Evolutionary conservation across 1,140 invertebrate genomes (phyloP).

Genomic region (Trichonephila inaurata): DNA sequence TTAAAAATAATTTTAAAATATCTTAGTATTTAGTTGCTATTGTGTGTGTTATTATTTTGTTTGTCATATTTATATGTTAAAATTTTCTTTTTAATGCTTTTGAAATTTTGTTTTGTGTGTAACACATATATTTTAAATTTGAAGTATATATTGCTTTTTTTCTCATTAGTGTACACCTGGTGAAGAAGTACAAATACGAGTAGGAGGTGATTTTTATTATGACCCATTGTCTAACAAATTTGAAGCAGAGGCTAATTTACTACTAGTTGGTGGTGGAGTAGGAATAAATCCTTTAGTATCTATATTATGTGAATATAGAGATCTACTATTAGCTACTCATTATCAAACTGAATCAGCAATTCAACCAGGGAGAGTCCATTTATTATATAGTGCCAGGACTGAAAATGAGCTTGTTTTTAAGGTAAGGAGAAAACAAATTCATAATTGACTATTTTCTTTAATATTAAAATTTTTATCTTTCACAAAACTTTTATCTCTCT

Average conservation of each 20-base stretch:
- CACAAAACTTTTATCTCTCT: too few species aligned
- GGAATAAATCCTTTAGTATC: conserved; percentile 81
- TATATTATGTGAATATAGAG: conserved; percentile 79
- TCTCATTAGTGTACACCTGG: conserved; percentile 79
- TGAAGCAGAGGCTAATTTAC: conserved; percentile 77
- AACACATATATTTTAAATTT: neutral
- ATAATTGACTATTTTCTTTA: neutral
- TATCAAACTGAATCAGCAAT: neutral
- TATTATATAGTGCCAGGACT: conserved; percentile 80
- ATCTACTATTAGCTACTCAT: conserved; percentile 72
- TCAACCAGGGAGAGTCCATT: conserved; percentile 75
- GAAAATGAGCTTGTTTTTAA: conserved; percentile 80
- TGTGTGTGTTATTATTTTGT: too few species aligned
- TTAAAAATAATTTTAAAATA: too few species aligned
- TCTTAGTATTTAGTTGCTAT: too few species aligned
- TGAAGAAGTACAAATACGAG: conserved; percentile 78
- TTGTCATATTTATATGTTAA: too few species aligned
- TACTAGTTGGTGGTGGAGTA: conserved; percentile 82
- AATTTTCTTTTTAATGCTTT: too few species aligned
- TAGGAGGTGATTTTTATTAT: conserved; percentile 81
- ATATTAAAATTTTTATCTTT: too few species aligned
- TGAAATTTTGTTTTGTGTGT: too few species aligned
- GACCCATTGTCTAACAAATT: conserved; percentile 76
- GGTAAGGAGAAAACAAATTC: conserved; percentile 72
- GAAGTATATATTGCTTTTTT: neutral